Evolutionary conservation across 2,797 vertebrate species (phyloP).

Genomic region (Acrocephalus scirpaceus): DNA sequence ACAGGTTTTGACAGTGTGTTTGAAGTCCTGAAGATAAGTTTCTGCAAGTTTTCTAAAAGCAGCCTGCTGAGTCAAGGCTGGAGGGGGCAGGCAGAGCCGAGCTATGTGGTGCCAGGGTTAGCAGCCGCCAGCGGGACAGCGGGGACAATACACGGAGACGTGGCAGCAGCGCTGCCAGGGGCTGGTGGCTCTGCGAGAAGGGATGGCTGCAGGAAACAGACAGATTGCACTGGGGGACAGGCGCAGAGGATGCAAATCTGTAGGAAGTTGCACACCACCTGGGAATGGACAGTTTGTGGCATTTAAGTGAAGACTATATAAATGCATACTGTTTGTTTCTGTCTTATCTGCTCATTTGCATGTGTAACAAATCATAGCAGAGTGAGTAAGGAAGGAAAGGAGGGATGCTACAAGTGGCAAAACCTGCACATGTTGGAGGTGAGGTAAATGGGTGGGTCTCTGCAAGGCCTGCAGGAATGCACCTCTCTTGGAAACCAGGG

Average conservation of each 20-base stretch:
- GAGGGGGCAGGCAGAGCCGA: not conserved
- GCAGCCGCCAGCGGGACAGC: fast-evolving
- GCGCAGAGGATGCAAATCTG: not conserved
- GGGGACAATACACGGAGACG: fast-evolving
- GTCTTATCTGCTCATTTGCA: not conserved
- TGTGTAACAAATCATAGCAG: not conserved
- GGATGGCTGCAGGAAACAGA: not conserved
- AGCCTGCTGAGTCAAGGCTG: not conserved
- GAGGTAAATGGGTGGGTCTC: not conserved
- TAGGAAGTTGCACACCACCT: not conserved
- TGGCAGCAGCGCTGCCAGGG: not conserved
- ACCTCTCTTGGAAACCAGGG: not conserved
- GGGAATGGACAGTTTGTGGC: not conserved
- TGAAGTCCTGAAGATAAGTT: not conserved
- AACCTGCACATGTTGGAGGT: fast-evolving
- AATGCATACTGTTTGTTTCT: not conserved
- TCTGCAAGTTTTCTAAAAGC: not conserved
- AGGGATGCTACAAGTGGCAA: not conserved
- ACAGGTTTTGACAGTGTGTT: not conserved
- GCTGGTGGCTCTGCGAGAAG: not conserved
- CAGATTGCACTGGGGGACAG: not conserved
- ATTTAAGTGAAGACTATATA: not conserved
- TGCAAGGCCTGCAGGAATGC: not conserved
- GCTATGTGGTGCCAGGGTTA: not conserved
- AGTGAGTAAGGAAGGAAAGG: not conserved